Conservation (phyloP, 2,888 invertebrate species). For the Trileptium ribeirensis region DNA sequence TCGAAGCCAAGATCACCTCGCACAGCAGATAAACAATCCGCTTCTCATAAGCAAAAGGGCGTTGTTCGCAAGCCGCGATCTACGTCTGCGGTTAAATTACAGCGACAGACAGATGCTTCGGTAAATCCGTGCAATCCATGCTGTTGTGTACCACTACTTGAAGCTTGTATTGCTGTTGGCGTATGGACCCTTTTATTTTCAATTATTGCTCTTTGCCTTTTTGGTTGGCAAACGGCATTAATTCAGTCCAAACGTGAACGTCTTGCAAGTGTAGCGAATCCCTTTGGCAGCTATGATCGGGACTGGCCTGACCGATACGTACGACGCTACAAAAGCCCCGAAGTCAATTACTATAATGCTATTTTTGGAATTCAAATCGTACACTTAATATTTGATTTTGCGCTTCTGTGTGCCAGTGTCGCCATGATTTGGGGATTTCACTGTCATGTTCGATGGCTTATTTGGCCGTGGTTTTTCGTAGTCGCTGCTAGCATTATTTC, state of each 20-base stretch:
- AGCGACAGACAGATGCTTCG: not conserved
- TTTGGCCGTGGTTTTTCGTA: conserved; percentile 14
- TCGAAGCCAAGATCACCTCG: no score
- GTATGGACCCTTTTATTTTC: conserved; percentile 6
- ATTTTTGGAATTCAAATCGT: not conserved
- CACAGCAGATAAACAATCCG: no score
- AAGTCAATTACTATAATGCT: not conserved
- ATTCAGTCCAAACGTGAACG: conserved; percentile 13
- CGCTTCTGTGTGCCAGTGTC: not conserved
- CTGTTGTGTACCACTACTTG: conserved; percentile 5
- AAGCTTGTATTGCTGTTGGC: conserved; percentile 10
- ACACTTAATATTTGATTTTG: not conserved
- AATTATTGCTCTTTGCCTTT: conserved; percentile 3
- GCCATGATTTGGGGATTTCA: conserved; percentile 13
- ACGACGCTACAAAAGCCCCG: conserved; percentile 5
- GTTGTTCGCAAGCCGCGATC: no score
- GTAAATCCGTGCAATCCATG: not conserved
- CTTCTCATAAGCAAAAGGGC: no score
- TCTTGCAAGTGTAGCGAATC: conserved; percentile 3
- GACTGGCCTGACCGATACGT: not conserved
- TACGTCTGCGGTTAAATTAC: no score
- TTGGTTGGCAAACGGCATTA: not conserved
- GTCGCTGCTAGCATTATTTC: not conserved
- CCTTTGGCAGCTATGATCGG: not conserved
- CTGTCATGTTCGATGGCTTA: not conserved